Evolutionary conservation across 2,888 invertebrate genomes (phyloP).

Genomic region (Phoenoteleia sp.): DNA sequence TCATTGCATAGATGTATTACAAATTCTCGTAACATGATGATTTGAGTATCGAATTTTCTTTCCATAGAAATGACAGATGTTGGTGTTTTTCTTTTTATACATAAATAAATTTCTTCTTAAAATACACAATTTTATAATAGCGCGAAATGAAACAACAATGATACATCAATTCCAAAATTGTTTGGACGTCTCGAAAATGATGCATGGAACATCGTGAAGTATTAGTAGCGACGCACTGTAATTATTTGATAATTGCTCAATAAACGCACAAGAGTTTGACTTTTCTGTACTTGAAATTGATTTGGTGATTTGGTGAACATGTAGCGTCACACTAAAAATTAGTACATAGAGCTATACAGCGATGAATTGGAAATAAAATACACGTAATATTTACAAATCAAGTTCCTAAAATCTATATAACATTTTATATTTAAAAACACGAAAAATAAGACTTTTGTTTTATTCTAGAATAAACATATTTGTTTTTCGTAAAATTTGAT

Average conservation of each 20-base stretch:
- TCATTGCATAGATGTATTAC: slow-evolving; percentile 54
- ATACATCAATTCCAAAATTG: neutral
- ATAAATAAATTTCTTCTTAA: slow-evolving; percentile 12
- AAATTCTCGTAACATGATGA: slow-evolving; percentile 39
- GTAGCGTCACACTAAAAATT: neutral
- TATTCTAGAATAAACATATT: too few relatives aligned
- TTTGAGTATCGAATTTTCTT: slow-evolving; percentile 43
- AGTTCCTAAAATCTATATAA: slow-evolving; percentile 6
- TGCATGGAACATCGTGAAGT: slow-evolving; percentile 34
- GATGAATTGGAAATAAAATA: slow-evolving; percentile 3
- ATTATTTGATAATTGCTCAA: slow-evolving; percentile 59
- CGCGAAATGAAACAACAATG: slow-evolving; percentile 4
- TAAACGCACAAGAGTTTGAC: slow-evolving; percentile 4
- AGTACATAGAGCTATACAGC: slow-evolving; percentile 22
- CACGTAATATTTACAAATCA: slow-evolving; percentile 51
- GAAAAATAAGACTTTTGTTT: neutral
- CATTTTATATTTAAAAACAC: neutral
- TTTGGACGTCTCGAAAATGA: slow-evolving; percentile 27
- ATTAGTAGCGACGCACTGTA: slow-evolving; percentile 17
- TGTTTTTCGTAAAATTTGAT: too few relatives aligned
- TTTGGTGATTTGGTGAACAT: slow-evolving; percentile 1
- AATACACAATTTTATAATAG: neutral
- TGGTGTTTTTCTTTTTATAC: slow-evolving; percentile 17
- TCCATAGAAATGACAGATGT: slow-evolving; percentile 13
- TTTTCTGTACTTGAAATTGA: neutral